Evolutionary conservation across 2,797 vertebrate genomes (phyloP), one percentile per base, ranked within the genome.

Genomic region (Sebastes steindachneri): DNA sequence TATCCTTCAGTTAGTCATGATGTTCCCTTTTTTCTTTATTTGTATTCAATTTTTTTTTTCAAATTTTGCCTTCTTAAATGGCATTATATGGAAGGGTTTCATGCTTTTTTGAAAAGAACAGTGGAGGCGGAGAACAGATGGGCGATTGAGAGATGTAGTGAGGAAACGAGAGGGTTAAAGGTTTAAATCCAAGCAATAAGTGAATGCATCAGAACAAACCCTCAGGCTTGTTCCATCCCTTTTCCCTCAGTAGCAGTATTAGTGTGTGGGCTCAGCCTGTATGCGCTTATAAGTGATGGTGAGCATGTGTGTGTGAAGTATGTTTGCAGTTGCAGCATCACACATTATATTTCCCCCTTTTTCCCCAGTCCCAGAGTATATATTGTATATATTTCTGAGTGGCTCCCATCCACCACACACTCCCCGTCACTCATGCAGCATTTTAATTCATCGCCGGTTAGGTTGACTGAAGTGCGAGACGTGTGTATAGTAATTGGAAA

Each of bases 401-500:
- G 66, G 59, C 66, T 6, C 14, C 6, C n/a, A 29, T 67, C 63
- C 79, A 75, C 19, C 53, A 8, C n/a, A 9, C 10, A 15, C 57
- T 35, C 0, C 65, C 83, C 73, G 80, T 88, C 89, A 77, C 62
- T 89, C 88, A 83, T 63, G 3, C 35, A 8, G 68, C 71, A 64
- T 82, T 83, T 86, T 81, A 76, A 82, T 83, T 86, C 74, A 68
- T 71, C 4, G 11, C 41, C 10, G 1, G 17, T 41, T 73, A 73
- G 74, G 51, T 74, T 73, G 76, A 82, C 41, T 83, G 62, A 74
- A 86, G 68, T 84, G 79, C 67, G 75, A 76, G 83, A 82, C 19
- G 57, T 23, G 69, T 75, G 68, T 55, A 67, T 37, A 73, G 72
- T 86, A 84, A 92, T 90, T 86, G 80, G 80, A 86, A 82, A 86